Percentiles rank a stretch among this genome's conserved stretches.
phyloP scores from a whole-genome alignment of 1,140 invertebrate species.

The Thalassaphorura encarpata region DNA sequence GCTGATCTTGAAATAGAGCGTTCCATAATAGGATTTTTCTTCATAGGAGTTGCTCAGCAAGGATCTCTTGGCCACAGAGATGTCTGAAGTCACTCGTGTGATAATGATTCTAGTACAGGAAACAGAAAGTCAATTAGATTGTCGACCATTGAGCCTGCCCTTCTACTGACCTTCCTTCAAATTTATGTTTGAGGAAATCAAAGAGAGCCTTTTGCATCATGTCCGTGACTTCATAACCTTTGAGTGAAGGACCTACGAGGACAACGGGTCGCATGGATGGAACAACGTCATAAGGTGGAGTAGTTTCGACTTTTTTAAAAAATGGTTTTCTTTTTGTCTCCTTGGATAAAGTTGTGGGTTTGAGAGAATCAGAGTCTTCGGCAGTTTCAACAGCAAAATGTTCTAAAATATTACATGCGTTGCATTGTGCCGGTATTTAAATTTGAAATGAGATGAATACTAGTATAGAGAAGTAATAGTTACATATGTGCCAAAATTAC shows the following conservation, averaged over 20 bases:
- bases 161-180: slow-evolving; percentile 88
- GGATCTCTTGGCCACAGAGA: slow-evolving; percentile 96
- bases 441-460: too few species aligned
- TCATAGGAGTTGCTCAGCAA: slow-evolving; percentile 86
- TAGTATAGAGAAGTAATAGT: too few species aligned
- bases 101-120: slow-evolving; percentile 99
- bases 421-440: too few species aligned
- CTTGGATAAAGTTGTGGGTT: not conserved
- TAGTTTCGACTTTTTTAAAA: slow-evolving; percentile 1
- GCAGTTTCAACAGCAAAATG: too few species aligned
- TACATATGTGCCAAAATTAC: not conserved
- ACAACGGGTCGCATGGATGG: slow-evolving; percentile 99
- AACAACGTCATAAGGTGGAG: slow-evolving; percentile 62
- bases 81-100: slow-evolving; percentile 97
- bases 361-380: not conserved
- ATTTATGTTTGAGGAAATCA: slow-evolving; percentile 95
- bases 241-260: slow-evolving; percentile 94
- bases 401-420: too few species aligned
- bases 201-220: slow-evolving; percentile 99
- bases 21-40: not conserved
- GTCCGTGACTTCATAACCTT: slow-evolving; percentile 98
- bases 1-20: slow-evolving; percentile 53
- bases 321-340: not conserved
- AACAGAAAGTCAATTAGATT: too few species aligned
- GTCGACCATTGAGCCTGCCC: slow-evolving; percentile 30